Conservation (phyloP, 2,888 invertebrate species). For the Electrophaes corylata region DNA sequence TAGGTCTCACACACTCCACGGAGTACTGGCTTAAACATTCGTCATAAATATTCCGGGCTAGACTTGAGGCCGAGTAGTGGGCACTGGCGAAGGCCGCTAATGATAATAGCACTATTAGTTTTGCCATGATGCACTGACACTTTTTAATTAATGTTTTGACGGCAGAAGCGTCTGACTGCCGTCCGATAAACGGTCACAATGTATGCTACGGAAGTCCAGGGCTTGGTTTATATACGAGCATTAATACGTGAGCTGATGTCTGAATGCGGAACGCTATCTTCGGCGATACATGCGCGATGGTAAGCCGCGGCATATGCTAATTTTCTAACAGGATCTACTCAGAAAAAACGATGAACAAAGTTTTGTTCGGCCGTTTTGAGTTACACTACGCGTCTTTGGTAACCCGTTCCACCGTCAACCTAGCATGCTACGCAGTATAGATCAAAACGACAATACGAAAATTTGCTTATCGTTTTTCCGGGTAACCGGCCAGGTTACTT, state of each 20-base stretch:
- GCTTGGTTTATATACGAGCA: conserved; percentile 84
- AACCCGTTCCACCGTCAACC: no score
- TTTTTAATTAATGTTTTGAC: conserved; percentile 52
- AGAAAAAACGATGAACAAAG: no score
- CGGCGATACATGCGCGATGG: conserved; percentile 55
- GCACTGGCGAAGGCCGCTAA: conserved; percentile 68
- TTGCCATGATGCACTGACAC: conserved; percentile 71
- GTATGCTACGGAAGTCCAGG: conserved; percentile 77
- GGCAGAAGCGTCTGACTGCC: conserved; percentile 77
- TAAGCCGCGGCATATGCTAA: conserved; percentile 67
- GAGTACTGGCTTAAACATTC: conserved; percentile 88
- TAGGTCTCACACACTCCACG: conserved; percentile 90
- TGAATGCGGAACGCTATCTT: conserved; percentile 67
- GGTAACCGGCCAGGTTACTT: no score
- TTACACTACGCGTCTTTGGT: no score
- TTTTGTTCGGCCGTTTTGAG: no score
- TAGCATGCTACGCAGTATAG: no score
- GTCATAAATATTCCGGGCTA: conserved; percentile 87
- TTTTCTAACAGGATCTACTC: conserved; percentile 61
- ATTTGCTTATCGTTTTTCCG: no score
- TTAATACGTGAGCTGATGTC: conserved; percentile 80
- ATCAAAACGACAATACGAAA: no score
- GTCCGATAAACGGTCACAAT: conserved; percentile 73
- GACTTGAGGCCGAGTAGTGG: conserved; percentile 84
- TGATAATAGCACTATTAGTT: conserved; percentile 72